phyloP scores from a whole-genome alignment of 37 sponge, comb jelly and placozoan genomes.

The Agelas oroides region DNA sequence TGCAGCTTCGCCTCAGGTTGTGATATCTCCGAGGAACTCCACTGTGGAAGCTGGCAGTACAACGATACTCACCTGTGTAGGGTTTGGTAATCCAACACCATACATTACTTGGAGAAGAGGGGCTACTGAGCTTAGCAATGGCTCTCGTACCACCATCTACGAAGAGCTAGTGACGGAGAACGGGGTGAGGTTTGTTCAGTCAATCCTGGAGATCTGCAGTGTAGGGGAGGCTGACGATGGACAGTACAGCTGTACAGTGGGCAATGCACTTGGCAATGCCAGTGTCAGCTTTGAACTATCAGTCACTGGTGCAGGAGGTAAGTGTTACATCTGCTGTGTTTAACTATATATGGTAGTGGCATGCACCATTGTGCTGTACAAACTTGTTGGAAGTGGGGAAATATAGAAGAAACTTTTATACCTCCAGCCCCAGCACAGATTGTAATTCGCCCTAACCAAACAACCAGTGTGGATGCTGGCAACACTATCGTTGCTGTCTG shows the following conservation, averaged over 20 bases:
- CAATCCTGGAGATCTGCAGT: conserved; percentile 40
- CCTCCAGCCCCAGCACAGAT: too few species aligned
- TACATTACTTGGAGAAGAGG: conserved; percentile 22
- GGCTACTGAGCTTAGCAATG: conserved; percentile 1
- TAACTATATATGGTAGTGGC: too few species aligned
- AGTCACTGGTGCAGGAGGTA: too few species aligned
- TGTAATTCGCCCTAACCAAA: too few species aligned
- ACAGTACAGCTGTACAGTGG: conserved; percentile 19
- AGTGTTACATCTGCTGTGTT: too few species aligned
- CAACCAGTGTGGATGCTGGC: conserved; percentile 5
- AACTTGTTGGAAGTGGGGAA: too few species aligned
- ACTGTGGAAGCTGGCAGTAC: conserved; percentile 19
- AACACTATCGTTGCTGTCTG: conserved; percentile 18
- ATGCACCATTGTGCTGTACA: too few species aligned
- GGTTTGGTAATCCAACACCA: conserved; percentile 16
- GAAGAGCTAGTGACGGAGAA: conserved; percentile 5
- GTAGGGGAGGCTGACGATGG: not conserved
- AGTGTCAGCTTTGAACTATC: not conserved
- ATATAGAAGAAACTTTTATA: too few species aligned
- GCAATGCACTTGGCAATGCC: not conserved
- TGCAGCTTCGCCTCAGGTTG: conserved; percentile 3
- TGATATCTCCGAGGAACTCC: not conserved
- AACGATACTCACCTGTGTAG: conserved; percentile 14
- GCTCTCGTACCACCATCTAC: conserved; percentile 3
- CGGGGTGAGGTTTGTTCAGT: conserved; percentile 9